Evolutionary conservation across 2,888 invertebrate genomes (phyloP).

Genomic region (Ornithoptera alexandrae): DNA sequence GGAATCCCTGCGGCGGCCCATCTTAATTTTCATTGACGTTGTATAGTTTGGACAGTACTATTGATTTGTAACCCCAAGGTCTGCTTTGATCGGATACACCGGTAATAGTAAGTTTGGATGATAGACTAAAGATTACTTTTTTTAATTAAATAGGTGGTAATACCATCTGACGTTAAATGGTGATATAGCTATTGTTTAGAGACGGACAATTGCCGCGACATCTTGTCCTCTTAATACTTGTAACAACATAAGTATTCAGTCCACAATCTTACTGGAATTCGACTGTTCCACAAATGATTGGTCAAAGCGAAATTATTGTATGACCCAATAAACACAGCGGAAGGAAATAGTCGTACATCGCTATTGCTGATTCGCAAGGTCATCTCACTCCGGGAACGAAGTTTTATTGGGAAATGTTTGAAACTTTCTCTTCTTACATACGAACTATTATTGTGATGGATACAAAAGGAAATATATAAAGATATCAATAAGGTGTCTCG

Average conservation of each 20-base stretch:
- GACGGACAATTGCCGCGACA: no score
- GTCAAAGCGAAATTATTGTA: neutral
- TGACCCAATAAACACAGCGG: neutral
- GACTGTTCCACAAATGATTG: neutral
- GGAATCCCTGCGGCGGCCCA: neutral
- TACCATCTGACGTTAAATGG: no score
- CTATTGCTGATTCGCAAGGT: neutral
- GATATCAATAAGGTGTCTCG: no score
- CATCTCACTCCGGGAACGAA: neutral
- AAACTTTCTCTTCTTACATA: neutral
- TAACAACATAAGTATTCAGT: neutral
- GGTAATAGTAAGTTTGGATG: no score
- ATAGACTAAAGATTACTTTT: no score
- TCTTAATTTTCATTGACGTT: conserved; percentile 1
- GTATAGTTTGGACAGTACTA: neutral
- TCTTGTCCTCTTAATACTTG: neutral
- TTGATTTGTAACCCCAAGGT: neutral
- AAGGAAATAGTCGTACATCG: neutral
- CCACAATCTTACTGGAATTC: neutral
- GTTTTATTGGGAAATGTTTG: neutral
- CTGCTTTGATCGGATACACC: neutral
- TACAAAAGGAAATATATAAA: neutral
- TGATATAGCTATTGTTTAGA: no score
- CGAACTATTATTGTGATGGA: neutral
- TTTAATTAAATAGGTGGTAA: no score